These are phyloP conservation scores for Sitta carolinensis DNA, from an alignment of 2,797 vertebrate species.

Conservation along the genomic window DNA sequence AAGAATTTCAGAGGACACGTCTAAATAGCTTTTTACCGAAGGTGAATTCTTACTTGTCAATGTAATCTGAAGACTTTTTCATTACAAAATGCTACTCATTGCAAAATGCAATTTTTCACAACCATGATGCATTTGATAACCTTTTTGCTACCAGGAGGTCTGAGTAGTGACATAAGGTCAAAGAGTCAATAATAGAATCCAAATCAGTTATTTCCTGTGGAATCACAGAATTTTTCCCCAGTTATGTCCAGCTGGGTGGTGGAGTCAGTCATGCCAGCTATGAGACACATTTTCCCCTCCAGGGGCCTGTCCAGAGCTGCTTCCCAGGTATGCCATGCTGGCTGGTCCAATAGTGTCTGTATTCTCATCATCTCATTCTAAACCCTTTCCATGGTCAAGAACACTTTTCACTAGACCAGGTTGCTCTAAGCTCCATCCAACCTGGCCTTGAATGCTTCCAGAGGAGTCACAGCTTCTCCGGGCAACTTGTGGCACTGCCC, in stretches of 20 bases:
- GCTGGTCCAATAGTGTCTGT: not conserved
- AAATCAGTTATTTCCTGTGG: not conserved
- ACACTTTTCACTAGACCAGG: not conserved
- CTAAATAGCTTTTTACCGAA: not conserved
- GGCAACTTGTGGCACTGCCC: not conserved
- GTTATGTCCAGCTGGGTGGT: not conserved
- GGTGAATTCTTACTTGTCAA: not conserved
- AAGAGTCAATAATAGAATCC: not conserved
- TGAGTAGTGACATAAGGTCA: not conserved
- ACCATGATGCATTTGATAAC: not conserved
- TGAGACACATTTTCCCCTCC: not conserved
- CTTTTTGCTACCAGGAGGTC: not conserved
- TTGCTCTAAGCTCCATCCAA: not conserved
- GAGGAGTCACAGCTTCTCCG: not conserved
- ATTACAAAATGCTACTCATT: not conserved
- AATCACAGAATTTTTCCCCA: not conserved
- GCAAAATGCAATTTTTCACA: not conserved
- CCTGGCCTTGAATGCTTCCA: not conserved
- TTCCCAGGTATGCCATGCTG: not conserved
- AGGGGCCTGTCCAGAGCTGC: not conserved
- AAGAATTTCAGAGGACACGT: not conserved
- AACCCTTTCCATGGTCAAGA: not conserved
- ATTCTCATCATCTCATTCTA: not conserved
- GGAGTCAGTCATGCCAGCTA: not conserved
- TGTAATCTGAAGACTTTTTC: not conserved